These are phyloP conservation scores for Plebejus anna DNA, from an alignment of 2,888 invertebrate species.

Conservation along the genomic window DNA sequence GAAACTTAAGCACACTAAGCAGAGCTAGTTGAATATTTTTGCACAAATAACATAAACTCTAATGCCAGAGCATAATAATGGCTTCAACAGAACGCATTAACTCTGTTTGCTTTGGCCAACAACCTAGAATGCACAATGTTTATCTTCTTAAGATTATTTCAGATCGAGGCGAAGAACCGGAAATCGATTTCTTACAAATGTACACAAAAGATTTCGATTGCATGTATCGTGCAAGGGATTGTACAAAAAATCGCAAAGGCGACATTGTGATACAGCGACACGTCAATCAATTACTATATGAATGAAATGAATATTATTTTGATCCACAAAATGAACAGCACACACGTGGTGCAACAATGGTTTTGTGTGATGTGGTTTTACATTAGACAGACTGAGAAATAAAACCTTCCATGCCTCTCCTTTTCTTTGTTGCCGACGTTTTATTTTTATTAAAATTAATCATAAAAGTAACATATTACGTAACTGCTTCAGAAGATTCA, in stretches of 20 bases:
- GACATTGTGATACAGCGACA: slow-evolving; percentile 14
- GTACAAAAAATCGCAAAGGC: slow-evolving; percentile 3
- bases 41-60: background rate
- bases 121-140: slow-evolving; percentile 12
- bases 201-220: slow-evolving; percentile 7
- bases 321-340: slow-evolving; percentile 9
- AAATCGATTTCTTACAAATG: slow-evolving; percentile 12
- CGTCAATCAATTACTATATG: slow-evolving; percentile 16
- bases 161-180: slow-evolving; percentile 13
- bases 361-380: slow-evolving; percentile 7
- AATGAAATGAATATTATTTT: slow-evolving; percentile 25
- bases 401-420: background rate
- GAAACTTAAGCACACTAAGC: no score
- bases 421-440: background rate
- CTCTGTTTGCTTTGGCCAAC: slow-evolving; percentile 15
- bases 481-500: background rate
- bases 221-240: slow-evolving; percentile 3
- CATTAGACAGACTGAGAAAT: slow-evolving; percentile 6
- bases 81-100: slow-evolving; percentile 10
- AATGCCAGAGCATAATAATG: background rate
- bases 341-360: slow-evolving; percentile 17
- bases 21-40: background rate
- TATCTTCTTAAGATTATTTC: slow-evolving; percentile 20
- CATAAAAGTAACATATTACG: background rate
- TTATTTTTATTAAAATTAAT: background rate